Evolutionary conservation across 2,888 invertebrate genomes (phyloP).

Genomic region (Erannis defoliaria): DNA sequence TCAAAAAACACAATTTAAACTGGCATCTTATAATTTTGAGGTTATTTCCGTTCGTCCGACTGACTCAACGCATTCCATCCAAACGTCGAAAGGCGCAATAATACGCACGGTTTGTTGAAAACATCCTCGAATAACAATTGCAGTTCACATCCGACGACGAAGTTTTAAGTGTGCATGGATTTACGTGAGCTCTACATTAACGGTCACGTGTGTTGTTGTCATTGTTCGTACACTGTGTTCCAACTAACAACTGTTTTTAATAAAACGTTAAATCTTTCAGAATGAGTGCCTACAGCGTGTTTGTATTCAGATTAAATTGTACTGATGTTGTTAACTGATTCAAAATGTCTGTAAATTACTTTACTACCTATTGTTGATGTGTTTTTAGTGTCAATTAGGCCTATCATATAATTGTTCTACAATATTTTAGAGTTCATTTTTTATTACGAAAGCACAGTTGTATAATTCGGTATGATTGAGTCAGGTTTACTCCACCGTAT

Average conservation of each 20-base stretch:
- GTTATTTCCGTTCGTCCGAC: constrained; percentile 36
- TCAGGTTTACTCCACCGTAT: too few species aligned
- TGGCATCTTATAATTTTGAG: not conserved
- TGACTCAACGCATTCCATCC: constrained; percentile 33
- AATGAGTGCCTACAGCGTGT: not conserved
- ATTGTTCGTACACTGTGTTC: constrained; percentile 42
- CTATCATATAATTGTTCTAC: not conserved
- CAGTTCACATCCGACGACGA: constrained; percentile 2
- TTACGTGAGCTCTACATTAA: constrained; percentile 32
- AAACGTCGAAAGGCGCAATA: constrained; percentile 36
- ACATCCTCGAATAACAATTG: constrained; percentile 42
- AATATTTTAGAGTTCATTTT: not conserved
- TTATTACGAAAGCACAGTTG: not conserved
- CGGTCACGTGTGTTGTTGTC: constrained; percentile 42
- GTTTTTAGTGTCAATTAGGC: constrained; percentile 1
- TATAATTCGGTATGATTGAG: not conserved
- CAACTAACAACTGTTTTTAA: constrained; percentile 43
- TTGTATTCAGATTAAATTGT: constrained; percentile 2
- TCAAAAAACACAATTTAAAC: not conserved
- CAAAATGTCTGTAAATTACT: not conserved
- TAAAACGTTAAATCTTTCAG: not conserved
- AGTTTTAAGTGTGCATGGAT: constrained; percentile 52
- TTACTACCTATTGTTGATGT: not conserved
- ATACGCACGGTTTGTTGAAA: constrained; percentile 51
- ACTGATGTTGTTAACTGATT: not conserved